Conservation (phyloP, 2,797 vertebrate genomes). For the Crenuchus spilurus region DNA sequence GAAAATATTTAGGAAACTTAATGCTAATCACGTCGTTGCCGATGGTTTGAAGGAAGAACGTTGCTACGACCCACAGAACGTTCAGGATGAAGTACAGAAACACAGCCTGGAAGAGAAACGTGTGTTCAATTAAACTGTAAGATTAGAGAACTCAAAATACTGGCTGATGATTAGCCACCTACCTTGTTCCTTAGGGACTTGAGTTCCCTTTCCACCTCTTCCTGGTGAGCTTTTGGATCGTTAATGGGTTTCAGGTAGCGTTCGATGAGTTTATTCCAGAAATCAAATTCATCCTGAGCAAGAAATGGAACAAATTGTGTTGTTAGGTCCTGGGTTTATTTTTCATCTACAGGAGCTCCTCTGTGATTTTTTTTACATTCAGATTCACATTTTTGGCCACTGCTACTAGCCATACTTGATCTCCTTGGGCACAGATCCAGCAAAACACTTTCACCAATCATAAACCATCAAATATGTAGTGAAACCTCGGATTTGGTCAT, state of each 20-base stretch:
- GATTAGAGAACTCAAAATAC: not conserved
- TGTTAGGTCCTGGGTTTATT: not conserved
- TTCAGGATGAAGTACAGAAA: slow-evolving; percentile 85
- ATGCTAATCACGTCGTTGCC: slow-evolving; percentile 78
- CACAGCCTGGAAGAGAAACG: slow-evolving; percentile 69
- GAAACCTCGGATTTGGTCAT: no score
- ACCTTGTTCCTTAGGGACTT: slow-evolving; percentile 83
- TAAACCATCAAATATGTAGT: no score
- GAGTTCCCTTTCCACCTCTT: slow-evolving; percentile 71
- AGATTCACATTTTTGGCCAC: no score
- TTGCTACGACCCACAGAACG: slow-evolving; percentile 83
- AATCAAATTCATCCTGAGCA: slow-evolving; percentile 74
- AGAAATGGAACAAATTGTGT: not conserved
- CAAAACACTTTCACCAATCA: no score
- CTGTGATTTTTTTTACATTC: no score
- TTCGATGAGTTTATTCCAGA: slow-evolving; percentile 79
- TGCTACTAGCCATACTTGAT: no score
- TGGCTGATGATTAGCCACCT: not conserved
- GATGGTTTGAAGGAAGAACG: slow-evolving; percentile 82
- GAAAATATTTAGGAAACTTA: slow-evolving; percentile 72
- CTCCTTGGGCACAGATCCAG: no score
- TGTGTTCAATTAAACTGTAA: not conserved
- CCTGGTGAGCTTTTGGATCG: slow-evolving; percentile 64
- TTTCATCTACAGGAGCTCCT: no score
- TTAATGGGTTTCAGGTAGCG: slow-evolving; percentile 74